Percentiles rank a stretch among this genome's conserved stretches.
Evolutionary conservation across 2,113 vertebrate species (phyloP).

Genomic region (Urocynchramus pylzowi): DNA sequence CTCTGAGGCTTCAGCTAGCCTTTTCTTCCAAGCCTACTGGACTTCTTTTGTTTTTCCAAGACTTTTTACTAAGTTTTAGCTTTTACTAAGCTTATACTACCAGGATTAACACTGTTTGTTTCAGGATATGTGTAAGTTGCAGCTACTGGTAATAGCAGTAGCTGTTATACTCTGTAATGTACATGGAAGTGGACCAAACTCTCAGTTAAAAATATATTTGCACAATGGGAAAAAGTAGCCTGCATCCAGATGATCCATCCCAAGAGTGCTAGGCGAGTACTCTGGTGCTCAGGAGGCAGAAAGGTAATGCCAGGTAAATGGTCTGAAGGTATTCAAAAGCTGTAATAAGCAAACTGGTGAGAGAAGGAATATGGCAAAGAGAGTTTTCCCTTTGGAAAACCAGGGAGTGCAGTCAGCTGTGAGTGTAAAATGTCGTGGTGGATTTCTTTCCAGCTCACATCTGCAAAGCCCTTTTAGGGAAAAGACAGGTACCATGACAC

Average conservation of each 20-base stretch:
- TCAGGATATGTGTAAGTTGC: neutral
- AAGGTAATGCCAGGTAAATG: neutral
- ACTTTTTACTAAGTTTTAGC: neutral
- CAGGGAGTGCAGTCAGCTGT: neutral
- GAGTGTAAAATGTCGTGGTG: neutral
- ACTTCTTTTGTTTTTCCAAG: neutral
- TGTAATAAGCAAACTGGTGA: neutral
- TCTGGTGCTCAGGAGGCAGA: neutral
- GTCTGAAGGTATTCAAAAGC: neutral
- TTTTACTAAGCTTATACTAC: neutral
- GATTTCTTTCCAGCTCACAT: neutral
- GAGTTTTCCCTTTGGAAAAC: neutral
- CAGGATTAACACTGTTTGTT: neutral
- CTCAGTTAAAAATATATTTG: neutral
- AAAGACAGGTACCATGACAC: neutral
- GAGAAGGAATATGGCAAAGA: neutral
- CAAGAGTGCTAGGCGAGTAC: neutral
- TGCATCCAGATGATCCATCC: neutral
- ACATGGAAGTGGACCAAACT: neutral
- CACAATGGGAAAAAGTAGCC: neutral
- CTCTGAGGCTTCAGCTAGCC: neutral
- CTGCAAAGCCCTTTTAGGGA: neutral
- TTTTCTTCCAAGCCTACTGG: neutral
- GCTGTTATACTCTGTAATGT: neutral
- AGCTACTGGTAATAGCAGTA: neutral